Base-by-base conservation (phyloP, 1,140 invertebrate genomes). In the Ladona fulva region DNA sequence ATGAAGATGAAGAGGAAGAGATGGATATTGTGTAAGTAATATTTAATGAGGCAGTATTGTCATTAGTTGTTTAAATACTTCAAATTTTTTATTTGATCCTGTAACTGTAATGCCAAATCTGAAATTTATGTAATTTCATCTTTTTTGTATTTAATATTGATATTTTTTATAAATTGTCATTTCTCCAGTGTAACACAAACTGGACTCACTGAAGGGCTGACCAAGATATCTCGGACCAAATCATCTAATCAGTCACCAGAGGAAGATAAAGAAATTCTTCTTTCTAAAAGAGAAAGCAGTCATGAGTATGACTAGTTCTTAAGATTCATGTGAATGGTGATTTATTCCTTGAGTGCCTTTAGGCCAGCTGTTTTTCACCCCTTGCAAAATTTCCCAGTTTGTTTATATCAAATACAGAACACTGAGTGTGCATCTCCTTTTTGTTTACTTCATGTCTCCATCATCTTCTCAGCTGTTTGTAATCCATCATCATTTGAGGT, bases 21-120 rank as follows among this genome's bases (percentile, higher is more conserved):
- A 92, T 93, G 86, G 94, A 92, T 84, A 90, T 94, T 85, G 90
- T 93, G 90, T 92, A 86, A 88, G 89, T 88, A 81, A 37, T 37
- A 5, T 37, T 37, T 37, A 37, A 8, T 37, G 29, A 37, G 29
- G 29, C 1, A 37, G 8, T 37, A 37, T 8, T 8, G 1, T 37
- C 8, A 37, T 37, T 37, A 37, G 29, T 37, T n/a, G 8, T 37
- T 37, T 8, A 37, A 5, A 37, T 37, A 8, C 29, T 37, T 5
- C 1, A 37, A 37, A n/a, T n/a, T n/a, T n/a, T n/a, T n/a, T 37
- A 37, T 37, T 37, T 37, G 3, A 37, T 37, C 29, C 8, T 37
- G 1, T 37, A 37, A 5, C 8, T 37, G 29, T 5, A 5, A 8
- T 5, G 29, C 8, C 8, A 8, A 37, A 37, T 37, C 1, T 37